Evolutionary conservation across 1,140 invertebrate species (phyloP), one percentile per base, ranked within the genome.

Genomic region (Tetraneura akinire): DNA sequence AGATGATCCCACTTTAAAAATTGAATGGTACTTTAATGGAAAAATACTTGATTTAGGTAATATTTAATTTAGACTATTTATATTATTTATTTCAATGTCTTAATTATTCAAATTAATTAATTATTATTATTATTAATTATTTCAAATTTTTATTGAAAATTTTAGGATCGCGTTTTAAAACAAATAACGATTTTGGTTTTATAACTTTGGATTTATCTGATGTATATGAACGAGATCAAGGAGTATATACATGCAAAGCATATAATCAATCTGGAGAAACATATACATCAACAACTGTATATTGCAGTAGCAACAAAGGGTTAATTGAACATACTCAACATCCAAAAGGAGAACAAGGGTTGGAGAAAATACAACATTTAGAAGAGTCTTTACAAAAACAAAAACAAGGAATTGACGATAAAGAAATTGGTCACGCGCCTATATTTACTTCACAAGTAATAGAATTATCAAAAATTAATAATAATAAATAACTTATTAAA

Each of bases 11-110:
- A 93, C 97, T 84, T 88, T 97, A n/a, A 93, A 92, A 83, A 92
- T 96, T 80, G 95, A 96, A 87, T 96, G 94, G 95, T 96, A 94
- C 86, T 94, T 96, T 83, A 96, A 97, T 85, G 94, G 95, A 51
- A 95, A 96, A 87, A 87, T 91, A 45, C 86, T 96, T 26, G 92
- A 93, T 82, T 92, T 94, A 85, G 94, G 92, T 82, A 71, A 29
- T 29, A 29, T 21, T 49, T 0, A 0, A 16, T 47, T 29, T 11
- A 11, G 4, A 11, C 55, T 73, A n/a, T 47, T 37, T 13, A 16
- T n/a, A 57, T 14, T 37, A 64, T 73, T 18, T 45, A 32, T 80
- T 32, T 81, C 13, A 16, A 73, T 29, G 26, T 80, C 26, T 81
- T 21, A 16, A 73, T 66, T 49, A 10, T 80, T 64, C 21, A 26